Evolutionary conservation across 2,113 vertebrate species (phyloP).

Genomic region (Salvelinus sp.): DNA sequence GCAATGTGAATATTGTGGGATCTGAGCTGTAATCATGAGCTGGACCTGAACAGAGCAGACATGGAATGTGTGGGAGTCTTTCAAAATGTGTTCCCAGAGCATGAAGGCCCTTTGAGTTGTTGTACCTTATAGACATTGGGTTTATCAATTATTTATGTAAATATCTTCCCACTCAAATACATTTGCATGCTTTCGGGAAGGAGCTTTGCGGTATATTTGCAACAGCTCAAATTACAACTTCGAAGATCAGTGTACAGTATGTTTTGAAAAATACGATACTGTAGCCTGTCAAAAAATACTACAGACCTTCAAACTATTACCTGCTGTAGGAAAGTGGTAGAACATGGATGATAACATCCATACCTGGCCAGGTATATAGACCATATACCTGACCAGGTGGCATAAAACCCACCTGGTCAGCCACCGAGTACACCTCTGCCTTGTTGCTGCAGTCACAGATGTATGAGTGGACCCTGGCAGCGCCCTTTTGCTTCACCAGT

Average conservation of each 20-base stretch:
- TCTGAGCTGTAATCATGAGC: too few species aligned
- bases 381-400: too few species aligned
- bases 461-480: constrained; percentile 74
- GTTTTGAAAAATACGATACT: neutral
- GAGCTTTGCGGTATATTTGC: neutral
- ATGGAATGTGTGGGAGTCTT: too few species aligned
- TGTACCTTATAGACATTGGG: too few species aligned
- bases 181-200: neutral
- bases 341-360: neutral
- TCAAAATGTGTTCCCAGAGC: too few species aligned
- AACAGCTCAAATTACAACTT: neutral
- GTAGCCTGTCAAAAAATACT: neutral
- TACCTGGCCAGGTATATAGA: too few species aligned
- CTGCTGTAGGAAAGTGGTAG: neutral
- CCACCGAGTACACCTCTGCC: constrained; percentile 81
- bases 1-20: too few species aligned
- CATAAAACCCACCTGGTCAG: constrained; percentile 58
- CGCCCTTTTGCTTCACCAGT: constrained; percentile 65
- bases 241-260: neutral
- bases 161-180: neutral
- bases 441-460: constrained; percentile 86
- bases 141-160: neutral
- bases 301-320: neutral
- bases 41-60: too few species aligned
- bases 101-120: neutral